Percentiles rank a stretch among this genome's conserved stretches.
Evolutionary conservation across 53 echinoderm and acorn worm genomes (phyloP).

Genomic region (Astropecten irregularis): DNA sequence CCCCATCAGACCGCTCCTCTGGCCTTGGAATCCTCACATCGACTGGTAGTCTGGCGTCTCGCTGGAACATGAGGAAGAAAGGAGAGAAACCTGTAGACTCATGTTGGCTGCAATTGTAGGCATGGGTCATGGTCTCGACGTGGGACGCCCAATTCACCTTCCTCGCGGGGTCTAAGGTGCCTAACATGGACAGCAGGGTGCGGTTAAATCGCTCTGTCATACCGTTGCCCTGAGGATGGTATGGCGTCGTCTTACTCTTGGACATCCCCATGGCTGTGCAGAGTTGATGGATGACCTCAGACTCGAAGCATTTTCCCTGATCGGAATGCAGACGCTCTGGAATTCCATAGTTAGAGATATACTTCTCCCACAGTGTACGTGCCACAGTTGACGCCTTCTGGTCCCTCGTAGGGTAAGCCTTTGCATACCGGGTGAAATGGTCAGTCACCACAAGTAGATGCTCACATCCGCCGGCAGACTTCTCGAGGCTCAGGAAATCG

Average conservation of each 20-base stretch:
- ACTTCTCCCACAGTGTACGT: constrained; percentile 20
- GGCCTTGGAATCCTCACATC: neutral
- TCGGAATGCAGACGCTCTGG: constrained; percentile 43
- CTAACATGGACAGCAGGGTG: neutral
- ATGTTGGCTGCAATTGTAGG: constrained; percentile 8
- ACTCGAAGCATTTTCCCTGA: constrained; percentile 55
- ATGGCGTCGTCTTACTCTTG: neutral
- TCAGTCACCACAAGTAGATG: constrained; percentile 60
- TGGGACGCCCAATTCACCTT: constrained; percentile 10
- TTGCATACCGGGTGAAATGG: constrained; percentile 61
- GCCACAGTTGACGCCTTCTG: constrained; percentile 44
- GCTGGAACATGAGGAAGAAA: neutral
- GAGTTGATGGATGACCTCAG: constrained; percentile 20
- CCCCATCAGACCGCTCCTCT: too few species aligned
- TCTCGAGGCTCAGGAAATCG: neutral
- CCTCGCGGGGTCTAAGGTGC: neutral
- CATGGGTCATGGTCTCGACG: neutral
- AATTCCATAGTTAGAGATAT: constrained; percentile 38
- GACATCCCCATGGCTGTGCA: constrained; percentile 1
- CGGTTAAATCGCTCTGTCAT: constrained; percentile 10
- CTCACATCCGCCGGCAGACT: neutral
- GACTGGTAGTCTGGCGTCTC: neutral
- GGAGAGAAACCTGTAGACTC: neutral
- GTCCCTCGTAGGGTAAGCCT: constrained; percentile 18
- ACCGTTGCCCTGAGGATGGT: constrained; percentile 8